A percentile compares a stretch with the other conserved stretches of the same genome.
Conservation (phyloP, 1,140 invertebrate species). For the Heterodera carotae region DNA sequence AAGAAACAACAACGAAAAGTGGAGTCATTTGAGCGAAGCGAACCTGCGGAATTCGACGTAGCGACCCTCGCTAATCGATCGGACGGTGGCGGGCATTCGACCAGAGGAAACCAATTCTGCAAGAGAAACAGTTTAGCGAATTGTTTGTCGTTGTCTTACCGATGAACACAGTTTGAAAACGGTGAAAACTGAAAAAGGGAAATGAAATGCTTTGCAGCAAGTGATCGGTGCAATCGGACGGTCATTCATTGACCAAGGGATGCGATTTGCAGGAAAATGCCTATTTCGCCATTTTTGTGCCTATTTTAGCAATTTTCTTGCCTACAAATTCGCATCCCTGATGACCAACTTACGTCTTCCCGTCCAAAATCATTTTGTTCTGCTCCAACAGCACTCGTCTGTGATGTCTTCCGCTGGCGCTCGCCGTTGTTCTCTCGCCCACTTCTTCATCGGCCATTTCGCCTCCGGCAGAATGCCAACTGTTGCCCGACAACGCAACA, state of each 20-base stretch:
- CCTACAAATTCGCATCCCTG: no score
- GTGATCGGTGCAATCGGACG: no score
- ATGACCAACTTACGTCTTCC: slow-evolving; percentile 9
- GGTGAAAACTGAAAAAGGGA: not conserved
- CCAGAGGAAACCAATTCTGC: slow-evolving; percentile 10
- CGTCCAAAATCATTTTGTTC: slow-evolving; percentile 19
- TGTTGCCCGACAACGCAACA: not conserved
- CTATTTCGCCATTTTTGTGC: no score
- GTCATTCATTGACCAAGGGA: no score
- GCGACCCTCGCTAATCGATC: slow-evolving; percentile 11
- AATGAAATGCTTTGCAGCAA: no score
- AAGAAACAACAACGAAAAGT: no score
- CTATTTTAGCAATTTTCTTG: no score
- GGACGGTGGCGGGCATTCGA: slow-evolving; percentile 25
- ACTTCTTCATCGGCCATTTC: slow-evolving; percentile 1
- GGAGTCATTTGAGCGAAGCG: no score
- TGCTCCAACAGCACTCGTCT: slow-evolving; percentile 15
- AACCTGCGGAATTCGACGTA: slow-evolving; percentile 21
- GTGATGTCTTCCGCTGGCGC: not conserved
- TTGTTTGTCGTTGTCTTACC: not conserved
- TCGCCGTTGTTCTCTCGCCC: not conserved
- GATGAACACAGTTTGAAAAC: slow-evolving; percentile 25
- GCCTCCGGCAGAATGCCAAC: not conserved
- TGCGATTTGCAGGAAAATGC: no score
- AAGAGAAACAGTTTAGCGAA: not conserved